These are phyloP conservation scores for Drosophila neoperkinsi DNA, from an alignment of 2,888 invertebrate genomes.

Conservation along the genomic window DNA sequence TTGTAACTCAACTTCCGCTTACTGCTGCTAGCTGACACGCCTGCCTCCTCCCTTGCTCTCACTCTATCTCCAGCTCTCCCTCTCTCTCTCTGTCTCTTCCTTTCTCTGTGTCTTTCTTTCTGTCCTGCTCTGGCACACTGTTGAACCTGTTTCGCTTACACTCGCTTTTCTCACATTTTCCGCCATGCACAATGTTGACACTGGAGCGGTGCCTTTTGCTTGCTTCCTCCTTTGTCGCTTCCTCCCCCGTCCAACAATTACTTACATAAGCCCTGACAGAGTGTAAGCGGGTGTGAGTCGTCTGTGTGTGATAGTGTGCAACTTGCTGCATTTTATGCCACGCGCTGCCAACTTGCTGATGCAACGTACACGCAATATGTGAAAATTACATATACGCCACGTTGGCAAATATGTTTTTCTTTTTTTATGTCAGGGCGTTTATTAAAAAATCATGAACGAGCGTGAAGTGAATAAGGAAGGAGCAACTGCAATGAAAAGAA, in stretches of 20 bases:
- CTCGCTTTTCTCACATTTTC: constrained; percentile 67
- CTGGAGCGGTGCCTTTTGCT: constrained; percentile 64
- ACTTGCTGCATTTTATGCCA: constrained; percentile 56
- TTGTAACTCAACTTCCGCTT: constrained; percentile 80
- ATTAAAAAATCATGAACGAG: constrained; percentile 68
- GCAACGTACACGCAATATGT: constrained; percentile 77
- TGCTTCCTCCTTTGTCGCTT: constrained; percentile 27
- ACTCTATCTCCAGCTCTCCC: neutral
- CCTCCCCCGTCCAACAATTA: constrained; percentile 13
- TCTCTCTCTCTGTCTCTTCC: neutral
- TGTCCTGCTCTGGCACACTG: constrained; percentile 18
- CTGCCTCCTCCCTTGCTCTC: constrained; percentile 9
- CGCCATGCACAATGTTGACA: constrained; percentile 78
- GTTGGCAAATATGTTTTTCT: constrained; percentile 68
- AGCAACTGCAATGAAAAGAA: constrained; percentile 52
- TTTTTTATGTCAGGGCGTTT: constrained; percentile 37
- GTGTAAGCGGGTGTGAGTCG: constrained; percentile 9
- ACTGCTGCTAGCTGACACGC: constrained; percentile 61
- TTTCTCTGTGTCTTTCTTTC: constrained; percentile 2
- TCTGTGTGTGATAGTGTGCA: constrained; percentile 31
- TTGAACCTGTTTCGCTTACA: constrained; percentile 42
- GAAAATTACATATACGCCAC: constrained; percentile 75
- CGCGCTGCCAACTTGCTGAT: constrained; percentile 62
- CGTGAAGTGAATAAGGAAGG: constrained; percentile 13
- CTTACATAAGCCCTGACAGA: constrained; percentile 68